Base-by-base conservation (phyloP, 23 tunicate species). In the Ascidia mentula region DNA sequence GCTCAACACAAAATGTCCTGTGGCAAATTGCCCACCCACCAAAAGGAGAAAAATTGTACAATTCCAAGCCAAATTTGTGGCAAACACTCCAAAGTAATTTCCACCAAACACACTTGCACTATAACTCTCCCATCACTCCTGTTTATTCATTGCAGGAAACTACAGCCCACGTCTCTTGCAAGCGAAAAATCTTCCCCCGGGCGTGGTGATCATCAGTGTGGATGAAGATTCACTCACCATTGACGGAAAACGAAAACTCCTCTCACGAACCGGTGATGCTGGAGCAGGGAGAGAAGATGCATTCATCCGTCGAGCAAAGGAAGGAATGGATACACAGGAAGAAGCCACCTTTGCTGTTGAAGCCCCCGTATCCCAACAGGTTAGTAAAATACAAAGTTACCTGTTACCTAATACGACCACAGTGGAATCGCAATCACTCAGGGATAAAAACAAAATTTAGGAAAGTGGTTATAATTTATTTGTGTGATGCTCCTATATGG, bases 331-430 rank as follows among this genome's bases (percentile, higher is more conserved):
- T 40, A 77, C 89, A n/a, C 90, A 85, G 36, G 99, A 95, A 22
- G 99, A 96, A 74, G 97, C 97, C n/a, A 73, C 89, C 20, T 96
- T 96, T 69, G 84, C 97, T 12, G 99, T 96, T 31, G 97, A 96
- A 53, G 97, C 99, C 20, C 87, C 91, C 18, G 38, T 96, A 18
- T 53, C 87, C 26, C 90, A 88, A 35, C 98, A 93, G 86, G 94
- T 88, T 38, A 31, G 28, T n/a, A n/a, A n/a, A n/a, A n/a, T n/a
- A n/a, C n/a, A n/a, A n/a, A n/a, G n/a, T n/a, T n/a, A n/a, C n/a
- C n/a, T n/a, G n/a, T n/a, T n/a, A n/a, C n/a, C n/a, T n/a, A n/a
- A n/a, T n/a, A n/a, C n/a, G n/a, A n/a, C n/a, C n/a, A n/a, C n/a
- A n/a, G n/a, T n/a, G n/a, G n/a, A n/a, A n/a, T n/a, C n/a, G n/a